Conservation (phyloP, 2,888 invertebrate species). For the Griposia aprilina region DNA sequence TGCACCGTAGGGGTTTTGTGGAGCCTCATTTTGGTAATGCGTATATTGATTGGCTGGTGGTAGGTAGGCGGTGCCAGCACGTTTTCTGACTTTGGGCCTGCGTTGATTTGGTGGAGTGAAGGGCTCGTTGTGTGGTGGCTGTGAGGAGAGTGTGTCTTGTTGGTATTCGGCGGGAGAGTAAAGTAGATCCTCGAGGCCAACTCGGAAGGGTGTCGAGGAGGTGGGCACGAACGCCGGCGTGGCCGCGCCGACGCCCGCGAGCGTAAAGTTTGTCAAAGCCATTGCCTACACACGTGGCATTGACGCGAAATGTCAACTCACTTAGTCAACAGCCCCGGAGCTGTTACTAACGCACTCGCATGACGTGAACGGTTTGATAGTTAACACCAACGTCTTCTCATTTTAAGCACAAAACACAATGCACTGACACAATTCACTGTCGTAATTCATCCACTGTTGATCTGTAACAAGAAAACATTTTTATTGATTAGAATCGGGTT, state of each 20-base stretch:
- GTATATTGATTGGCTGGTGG: constrained; percentile 86
- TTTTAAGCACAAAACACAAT: constrained; percentile 77
- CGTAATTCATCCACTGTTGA: constrained; percentile 70
- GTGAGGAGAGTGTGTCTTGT: constrained; percentile 71
- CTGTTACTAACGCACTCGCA: constrained; percentile 81
- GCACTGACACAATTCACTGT: constrained; percentile 79
- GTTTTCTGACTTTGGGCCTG: constrained; percentile 84
- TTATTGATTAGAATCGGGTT: constrained; percentile 17
- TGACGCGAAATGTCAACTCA: constrained; percentile 83
- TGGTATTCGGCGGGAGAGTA: constrained; percentile 85
- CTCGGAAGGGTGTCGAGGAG: constrained; percentile 79
- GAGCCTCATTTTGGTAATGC: constrained; percentile 83
- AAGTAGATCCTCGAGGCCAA: constrained; percentile 84
- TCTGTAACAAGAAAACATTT: constrained; percentile 82
- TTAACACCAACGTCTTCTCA: constrained; percentile 79
- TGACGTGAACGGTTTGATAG: constrained; percentile 78
- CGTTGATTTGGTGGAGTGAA: constrained; percentile 81
- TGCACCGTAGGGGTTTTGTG: constrained; percentile 83
- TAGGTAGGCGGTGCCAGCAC: constrained; percentile 86
- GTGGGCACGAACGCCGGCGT: constrained; percentile 81
- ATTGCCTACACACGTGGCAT: constrained; percentile 85
- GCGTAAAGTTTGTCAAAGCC: constrained; percentile 87
- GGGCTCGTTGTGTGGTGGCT: constrained; percentile 73
- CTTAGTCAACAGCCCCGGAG: constrained; percentile 76
- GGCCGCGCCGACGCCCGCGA: constrained; percentile 79